Conservation (phyloP, 2,888 invertebrate genomes). For the Pherbina coryleti region DNA sequence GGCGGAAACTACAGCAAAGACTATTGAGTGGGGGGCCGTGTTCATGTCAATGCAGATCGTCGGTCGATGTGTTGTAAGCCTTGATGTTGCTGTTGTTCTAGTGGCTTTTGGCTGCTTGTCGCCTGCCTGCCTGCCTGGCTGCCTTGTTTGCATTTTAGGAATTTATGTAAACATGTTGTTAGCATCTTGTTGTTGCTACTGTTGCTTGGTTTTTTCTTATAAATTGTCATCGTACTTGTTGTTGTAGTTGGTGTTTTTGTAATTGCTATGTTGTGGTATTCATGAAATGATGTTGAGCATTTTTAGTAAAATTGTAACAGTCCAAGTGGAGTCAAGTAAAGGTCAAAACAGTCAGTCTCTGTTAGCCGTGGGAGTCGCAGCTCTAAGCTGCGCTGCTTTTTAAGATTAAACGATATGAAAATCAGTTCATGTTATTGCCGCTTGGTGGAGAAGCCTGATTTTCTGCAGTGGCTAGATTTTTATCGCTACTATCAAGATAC, state of each 20-base stretch:
- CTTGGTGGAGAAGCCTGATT: neutral
- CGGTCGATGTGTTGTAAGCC: neutral
- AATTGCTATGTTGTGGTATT: neutral
- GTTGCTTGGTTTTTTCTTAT: slow-evolving; percentile 19
- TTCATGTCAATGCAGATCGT: slow-evolving; percentile 50
- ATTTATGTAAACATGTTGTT: slow-evolving; percentile 66
- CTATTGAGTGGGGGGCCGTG: slow-evolving; percentile 44
- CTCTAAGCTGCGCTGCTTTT: neutral
- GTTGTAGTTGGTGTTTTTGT: neutral
- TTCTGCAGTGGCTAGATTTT: neutral
- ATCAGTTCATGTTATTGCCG: slow-evolving; percentile 39
- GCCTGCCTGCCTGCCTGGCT: neutral
- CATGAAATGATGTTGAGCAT: slow-evolving; percentile 35
- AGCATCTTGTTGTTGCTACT: slow-evolving; percentile 52
- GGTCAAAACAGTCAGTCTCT: slow-evolving; percentile 54
- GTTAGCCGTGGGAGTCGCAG: slow-evolving; percentile 39
- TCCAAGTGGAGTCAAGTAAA: slow-evolving; percentile 48
- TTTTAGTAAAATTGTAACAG: slow-evolving; percentile 25
- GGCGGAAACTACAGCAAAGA: neutral
- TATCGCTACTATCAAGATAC: slow-evolving; percentile 43
- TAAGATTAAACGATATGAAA: slow-evolving; percentile 38
- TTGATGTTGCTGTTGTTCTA: slow-evolving; percentile 26
- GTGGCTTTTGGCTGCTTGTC: slow-evolving; percentile 11
- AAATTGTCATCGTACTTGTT: slow-evolving; percentile 3
- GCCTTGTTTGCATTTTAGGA: slow-evolving; percentile 65